These are phyloP conservation scores for Tauraco hartlaubi DNA, from an alignment of 2,797 vertebrate species.

Conservation along the genomic window DNA sequence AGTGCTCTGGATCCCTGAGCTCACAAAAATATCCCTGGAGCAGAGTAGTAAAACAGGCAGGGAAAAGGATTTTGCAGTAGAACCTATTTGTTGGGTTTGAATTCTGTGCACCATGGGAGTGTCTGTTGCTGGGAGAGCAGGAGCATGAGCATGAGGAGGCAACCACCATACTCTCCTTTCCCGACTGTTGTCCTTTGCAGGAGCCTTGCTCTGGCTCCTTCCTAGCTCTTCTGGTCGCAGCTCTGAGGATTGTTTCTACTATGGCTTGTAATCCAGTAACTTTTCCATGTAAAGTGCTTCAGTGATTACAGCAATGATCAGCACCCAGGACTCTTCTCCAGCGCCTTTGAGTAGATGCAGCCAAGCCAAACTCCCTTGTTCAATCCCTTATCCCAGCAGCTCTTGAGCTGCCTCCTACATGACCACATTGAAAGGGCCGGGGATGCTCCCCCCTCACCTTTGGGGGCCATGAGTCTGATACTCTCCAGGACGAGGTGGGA, in stretches of 20 bases:
- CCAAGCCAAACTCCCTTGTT: background rate
- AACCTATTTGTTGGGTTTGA: background rate
- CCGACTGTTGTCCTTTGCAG: background rate
- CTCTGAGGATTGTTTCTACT: background rate
- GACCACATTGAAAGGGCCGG: background rate
- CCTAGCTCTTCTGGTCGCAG: background rate
- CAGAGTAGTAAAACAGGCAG: background rate
- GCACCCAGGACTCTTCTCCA: background rate
- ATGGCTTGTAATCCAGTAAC: background rate
- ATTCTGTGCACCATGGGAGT: fast-evolving
- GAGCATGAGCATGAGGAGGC: background rate
- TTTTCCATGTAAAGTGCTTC: background rate
- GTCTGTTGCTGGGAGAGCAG: background rate
- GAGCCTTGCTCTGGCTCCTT: background rate
- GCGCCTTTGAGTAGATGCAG: background rate
- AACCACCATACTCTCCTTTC: fast-evolving
- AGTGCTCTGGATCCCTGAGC: background rate
- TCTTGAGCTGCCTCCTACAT: background rate
- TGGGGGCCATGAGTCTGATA: fast-evolving
- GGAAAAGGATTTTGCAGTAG: background rate
- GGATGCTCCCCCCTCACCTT: background rate
- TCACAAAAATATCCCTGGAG: background rate
- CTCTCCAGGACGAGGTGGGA: background rate
- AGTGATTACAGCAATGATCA: background rate
- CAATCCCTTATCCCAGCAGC: background rate